phyloP scores from a whole-genome alignment of 2,888 invertebrate species.

The Dasypogon diadema region DNA sequence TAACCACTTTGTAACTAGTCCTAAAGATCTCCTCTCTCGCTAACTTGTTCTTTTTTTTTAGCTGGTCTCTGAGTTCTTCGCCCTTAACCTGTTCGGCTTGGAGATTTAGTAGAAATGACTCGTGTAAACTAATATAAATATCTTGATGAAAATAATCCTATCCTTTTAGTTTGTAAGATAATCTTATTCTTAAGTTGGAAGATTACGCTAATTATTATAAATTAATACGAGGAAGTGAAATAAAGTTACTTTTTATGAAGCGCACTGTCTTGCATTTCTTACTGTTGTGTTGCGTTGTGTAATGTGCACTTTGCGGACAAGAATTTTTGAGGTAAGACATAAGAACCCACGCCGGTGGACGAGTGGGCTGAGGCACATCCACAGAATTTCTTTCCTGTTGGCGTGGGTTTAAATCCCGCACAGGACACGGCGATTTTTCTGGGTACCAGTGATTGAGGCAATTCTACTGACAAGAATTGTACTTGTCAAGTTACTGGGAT shows the following conservation, averaged over 20 bases:
- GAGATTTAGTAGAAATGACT: neutral
- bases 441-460: too few relatives aligned
- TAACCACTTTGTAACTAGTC: neutral
- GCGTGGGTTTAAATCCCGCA: too few relatives aligned
- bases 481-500: too few relatives aligned
- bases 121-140: neutral
- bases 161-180: slow-evolving; percentile 47
- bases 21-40: neutral
- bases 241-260: slow-evolving; percentile 48
- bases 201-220: slow-evolving; percentile 40
- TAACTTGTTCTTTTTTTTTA: neutral
- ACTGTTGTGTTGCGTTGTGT: too few relatives aligned
- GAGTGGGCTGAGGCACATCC: too few relatives aligned
- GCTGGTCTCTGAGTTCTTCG: neutral
- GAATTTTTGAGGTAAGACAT: too few relatives aligned
- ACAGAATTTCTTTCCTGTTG: too few relatives aligned
- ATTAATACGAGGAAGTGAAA: slow-evolving; percentile 29
- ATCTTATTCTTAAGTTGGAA: slow-evolving; percentile 25
- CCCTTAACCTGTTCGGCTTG: neutral
- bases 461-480: too few relatives aligned
- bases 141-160: neutral
- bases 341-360: too few relatives aligned
- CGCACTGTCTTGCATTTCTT: too few relatives aligned
- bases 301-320: too few relatives aligned
- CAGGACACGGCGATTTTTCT: too few relatives aligned